Evolutionary conservation across 1,140 invertebrate species (phyloP).

Genomic region (Epicauta chinensis): DNA sequence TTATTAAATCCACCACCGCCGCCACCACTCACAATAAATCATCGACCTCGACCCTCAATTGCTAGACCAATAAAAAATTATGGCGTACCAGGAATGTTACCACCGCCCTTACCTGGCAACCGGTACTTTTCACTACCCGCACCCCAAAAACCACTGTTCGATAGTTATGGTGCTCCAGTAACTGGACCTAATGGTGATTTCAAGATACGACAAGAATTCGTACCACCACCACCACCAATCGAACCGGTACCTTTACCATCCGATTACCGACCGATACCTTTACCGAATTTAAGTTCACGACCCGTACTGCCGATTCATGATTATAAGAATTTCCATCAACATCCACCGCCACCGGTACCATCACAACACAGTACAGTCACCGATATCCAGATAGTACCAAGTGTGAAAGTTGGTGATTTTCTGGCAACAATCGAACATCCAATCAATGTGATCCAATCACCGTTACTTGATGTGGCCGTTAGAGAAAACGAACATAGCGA

Average conservation of each 20-base stretch:
- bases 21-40: slow-evolving; percentile 1
- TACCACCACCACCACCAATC: slow-evolving; percentile 22
- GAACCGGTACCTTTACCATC: slow-evolving; percentile 20
- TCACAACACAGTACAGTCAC: slow-evolving; percentile 4
- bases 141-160: slow-evolving; percentile 19
- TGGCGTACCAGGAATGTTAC: neutral
- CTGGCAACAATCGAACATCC: slow-evolving; percentile 60
- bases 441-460: slow-evolving; percentile 54
- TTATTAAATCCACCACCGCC: slow-evolving; percentile 4
- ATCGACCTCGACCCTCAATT: no score
- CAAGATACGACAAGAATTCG: no score
- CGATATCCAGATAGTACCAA: slow-evolving; percentile 47
- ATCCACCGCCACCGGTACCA: slow-evolving; percentile 14
- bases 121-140: slow-evolving; percentile 11
- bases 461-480: slow-evolving; percentile 51
- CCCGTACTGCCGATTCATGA: slow-evolving; percentile 25
- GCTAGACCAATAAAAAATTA: no score
- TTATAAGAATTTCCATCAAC: slow-evolving; percentile 22
- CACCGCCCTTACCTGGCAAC: neutral
- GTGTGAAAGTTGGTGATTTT: slow-evolving; percentile 55
- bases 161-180: slow-evolving; percentile 29
- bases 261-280: slow-evolving; percentile 15
- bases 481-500: slow-evolving; percentile 24
- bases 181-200: slow-evolving; percentile 15
- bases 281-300: slow-evolving; percentile 30